A percentile compares a stretch with the other conserved stretches of the same genome.
These are phyloP conservation scores for Seriola aureovittata DNA, from an alignment of 2,113 vertebrate genomes.

Conservation along the genomic window DNA sequence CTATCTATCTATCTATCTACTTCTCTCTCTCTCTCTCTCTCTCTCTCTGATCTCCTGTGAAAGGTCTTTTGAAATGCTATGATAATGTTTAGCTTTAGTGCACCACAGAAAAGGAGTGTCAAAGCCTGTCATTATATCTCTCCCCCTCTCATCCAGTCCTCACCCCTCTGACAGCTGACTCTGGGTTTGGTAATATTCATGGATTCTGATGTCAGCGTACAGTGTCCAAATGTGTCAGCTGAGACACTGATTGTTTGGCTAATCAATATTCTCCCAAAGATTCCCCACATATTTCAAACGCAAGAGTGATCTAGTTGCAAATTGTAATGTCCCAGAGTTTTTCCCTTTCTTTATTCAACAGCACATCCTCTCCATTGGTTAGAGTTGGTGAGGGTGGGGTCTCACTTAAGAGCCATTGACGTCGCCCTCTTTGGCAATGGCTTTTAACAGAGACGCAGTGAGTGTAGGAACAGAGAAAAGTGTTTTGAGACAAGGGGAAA, in stretches of 20 bases:
- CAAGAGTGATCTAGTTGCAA: not conserved
- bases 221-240: constrained; percentile 11
- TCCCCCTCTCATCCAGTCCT: not conserved
- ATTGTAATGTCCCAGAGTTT: constrained; percentile 6
- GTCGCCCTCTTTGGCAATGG: constrained; percentile 42
- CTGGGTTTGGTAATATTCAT: constrained; percentile 38
- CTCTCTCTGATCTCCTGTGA: too few relatives aligned
- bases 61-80: not conserved
- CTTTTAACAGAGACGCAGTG: constrained; percentile 52
- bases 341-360: constrained; percentile 27
- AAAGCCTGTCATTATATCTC: constrained; percentile 26
- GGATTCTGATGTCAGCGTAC: constrained; percentile 4
- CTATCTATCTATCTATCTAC: constrained; percentile 2
- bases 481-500: constrained; percentile 37
- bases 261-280: not conserved
- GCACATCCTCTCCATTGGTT: constrained; percentile 75
- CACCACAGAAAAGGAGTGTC: not conserved
- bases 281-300: not conserved
- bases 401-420: constrained; percentile 67
- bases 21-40: too few relatives aligned
- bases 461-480: constrained; percentile 55
- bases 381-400: constrained; percentile 80
- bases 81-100: constrained; percentile 6
- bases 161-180: constrained; percentile 27
- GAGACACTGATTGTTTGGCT: constrained; percentile 29